Percentiles rank a stretch among this genome's conserved stretches.
Conservation (phyloP, 92 coral and sea anemone genomes). For the Umimayanthus kanabou region DNA sequence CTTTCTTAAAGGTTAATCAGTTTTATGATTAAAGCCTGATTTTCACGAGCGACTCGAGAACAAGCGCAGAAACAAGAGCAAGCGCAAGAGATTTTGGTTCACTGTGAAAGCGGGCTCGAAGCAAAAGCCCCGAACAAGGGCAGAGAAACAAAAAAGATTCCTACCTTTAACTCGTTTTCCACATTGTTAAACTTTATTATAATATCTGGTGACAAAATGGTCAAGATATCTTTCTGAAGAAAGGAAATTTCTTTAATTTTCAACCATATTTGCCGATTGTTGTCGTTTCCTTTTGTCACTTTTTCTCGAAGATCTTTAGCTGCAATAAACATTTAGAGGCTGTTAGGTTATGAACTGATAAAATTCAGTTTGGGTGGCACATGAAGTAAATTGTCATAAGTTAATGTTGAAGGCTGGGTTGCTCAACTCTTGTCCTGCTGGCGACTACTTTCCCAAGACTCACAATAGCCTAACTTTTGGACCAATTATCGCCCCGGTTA, state of each 20-base stretch:
- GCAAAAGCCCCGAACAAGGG: background rate
- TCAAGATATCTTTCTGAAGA: constrained; percentile 18
- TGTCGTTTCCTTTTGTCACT: constrained; percentile 23
- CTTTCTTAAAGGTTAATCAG: too few species aligned
- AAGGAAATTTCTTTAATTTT: constrained; percentile 11
- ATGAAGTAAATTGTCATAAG: background rate
- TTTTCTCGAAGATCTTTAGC: constrained; percentile 39
- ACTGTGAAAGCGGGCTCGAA: background rate
- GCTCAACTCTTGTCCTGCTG: too few species aligned
- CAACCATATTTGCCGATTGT: constrained; percentile 20
- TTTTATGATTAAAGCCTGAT: background rate
- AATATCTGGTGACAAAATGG: constrained; percentile 28
- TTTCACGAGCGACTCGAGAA: background rate
- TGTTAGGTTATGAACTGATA: background rate
- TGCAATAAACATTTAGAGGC: background rate
- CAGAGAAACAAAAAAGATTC: background rate
- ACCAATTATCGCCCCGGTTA: too few species aligned
- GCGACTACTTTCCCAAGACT: too few species aligned
- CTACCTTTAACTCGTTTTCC: constrained; percentile 4
- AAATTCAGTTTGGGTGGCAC: too few species aligned
- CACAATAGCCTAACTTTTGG: too few species aligned
- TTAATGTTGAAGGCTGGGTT: too few species aligned
- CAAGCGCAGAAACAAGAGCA: background rate
- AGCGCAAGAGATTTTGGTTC: too few species aligned
- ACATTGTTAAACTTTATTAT: constrained; percentile 30